These are phyloP conservation scores for Neoascia interrupta DNA, from an alignment of 2,888 invertebrate species.

Conservation along the genomic window DNA sequence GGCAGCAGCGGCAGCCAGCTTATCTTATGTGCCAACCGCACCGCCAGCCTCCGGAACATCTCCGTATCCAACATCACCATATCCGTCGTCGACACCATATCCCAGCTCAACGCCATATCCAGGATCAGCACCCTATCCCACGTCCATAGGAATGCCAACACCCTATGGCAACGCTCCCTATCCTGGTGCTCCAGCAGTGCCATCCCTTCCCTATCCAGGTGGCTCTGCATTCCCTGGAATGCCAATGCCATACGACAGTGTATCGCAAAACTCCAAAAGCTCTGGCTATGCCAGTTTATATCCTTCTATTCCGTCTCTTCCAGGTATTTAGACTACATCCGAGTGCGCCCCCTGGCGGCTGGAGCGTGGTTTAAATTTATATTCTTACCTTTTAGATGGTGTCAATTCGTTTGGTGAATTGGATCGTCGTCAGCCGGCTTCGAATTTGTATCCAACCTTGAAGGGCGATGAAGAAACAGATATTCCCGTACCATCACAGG, in stretches of 20 bases:
- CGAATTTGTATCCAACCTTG: constrained; percentile 70
- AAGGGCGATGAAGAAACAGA: constrained; percentile 73
- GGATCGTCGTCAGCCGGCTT: constrained; percentile 47
- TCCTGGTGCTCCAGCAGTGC: constrained; percentile 44
- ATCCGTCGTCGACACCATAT: constrained; percentile 70
- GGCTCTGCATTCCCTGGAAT: constrained; percentile 71
- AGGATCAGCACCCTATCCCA: constrained; percentile 43
- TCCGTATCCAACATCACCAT: constrained; percentile 68
- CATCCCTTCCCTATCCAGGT: constrained; percentile 74
- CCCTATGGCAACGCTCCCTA: constrained; percentile 64
- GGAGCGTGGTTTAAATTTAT: constrained; percentile 16
- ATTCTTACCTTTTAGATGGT: constrained; percentile 51
- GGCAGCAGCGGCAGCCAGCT: constrained; percentile 72
- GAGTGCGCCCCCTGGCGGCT: neutral
- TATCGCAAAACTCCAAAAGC: constrained; percentile 55
- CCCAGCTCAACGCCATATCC: constrained; percentile 71
- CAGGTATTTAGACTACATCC: constrained; percentile 51
- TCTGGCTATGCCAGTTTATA: constrained; percentile 68
- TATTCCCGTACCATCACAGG: constrained; percentile 71
- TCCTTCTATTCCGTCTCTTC: constrained; percentile 71
- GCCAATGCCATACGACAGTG: constrained; percentile 75
- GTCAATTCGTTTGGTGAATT: constrained; percentile 41
- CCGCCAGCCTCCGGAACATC: constrained; percentile 59
- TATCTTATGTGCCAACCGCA: constrained; percentile 64
- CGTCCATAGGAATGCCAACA: constrained; percentile 65